Evolutionary conservation across 2,797 vertebrate species (phyloP), one percentile per base, ranked within the genome.

Genomic region (Tangara arthus): DNA sequence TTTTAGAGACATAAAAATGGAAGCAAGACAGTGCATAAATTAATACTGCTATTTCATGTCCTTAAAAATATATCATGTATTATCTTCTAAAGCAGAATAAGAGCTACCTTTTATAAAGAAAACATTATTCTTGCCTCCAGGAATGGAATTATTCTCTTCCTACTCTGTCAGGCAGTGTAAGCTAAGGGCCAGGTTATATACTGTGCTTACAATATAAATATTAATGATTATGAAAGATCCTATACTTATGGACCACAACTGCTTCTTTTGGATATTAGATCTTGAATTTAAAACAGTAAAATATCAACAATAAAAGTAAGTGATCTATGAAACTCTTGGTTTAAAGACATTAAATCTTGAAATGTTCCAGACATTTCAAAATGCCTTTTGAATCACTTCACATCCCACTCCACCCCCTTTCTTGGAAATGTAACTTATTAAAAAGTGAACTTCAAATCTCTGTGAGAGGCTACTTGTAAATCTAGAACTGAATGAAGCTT

Each of bases 381-480:
- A 91, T 92, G 76, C 41, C 46, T 93, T 93, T 75, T 82, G 55
- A 85, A 60, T 89, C 46, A 35, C 18, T 83, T 81, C 6, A 56
- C 28, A 50, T 81, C 22, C 39, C 52, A n/a, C 16, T 57, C 32
- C 11, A 21, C 3, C 22, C 9, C 11, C 34, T 71, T 95, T 96
- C 75, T 73, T 97, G 71, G 77, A 97, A 97, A 88, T 82, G 35
- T 91, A 90, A 94, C 39, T 94, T 93, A 49, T 46, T 95, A 93
- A 95, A 96, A 95, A 83, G 30, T 84, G 93, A 93, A 87, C 73
- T 71, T 92, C n/a, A 92, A 95, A 87, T 84, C 75, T 95, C 6
- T 64, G 19, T 70, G 35, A 91, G 60, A 61, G 53, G 37, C 65
- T 80, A 37, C 61, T 53, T 93, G 85, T 97, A 96, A 96, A 93